Base-by-base conservation (phyloP, 2,888 invertebrate species). In the Microctonus aethiopoides region DNA sequence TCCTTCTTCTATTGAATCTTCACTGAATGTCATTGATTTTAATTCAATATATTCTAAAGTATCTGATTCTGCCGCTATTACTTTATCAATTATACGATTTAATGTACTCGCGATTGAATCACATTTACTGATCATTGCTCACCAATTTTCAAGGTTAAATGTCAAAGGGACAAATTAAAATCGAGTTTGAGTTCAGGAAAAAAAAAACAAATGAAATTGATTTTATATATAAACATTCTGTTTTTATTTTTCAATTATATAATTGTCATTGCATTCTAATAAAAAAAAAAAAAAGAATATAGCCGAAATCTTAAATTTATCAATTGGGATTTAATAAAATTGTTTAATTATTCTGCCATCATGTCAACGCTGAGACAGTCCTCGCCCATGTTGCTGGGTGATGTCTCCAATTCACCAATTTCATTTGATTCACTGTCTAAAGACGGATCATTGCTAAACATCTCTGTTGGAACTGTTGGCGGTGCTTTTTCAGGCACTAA, bases 401-500 rank as follows among this genome's bases (percentile, higher is more conserved):
- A 94, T 72, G 94, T 94, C 84, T 95, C 95, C 84, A 95, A 87
- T 76, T 90, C 90, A 3, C 89, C 89, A 72, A 94, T 90, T 83
- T 95, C 95, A 85, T 94, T 94, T 11, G 94, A 94, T 87, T 94
- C 95, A 86, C 95, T 95, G 87, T 95, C 95, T 60, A 95, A 87
- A 1, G 96, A 95, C 65, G 95, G 95, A 81, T 97, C 96, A 87
- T 96, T 96, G 87, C 96, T 96, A 83, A 97, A 97, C 93, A 97
- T 95, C 87, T 97, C 96, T 51, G 93, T 94, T 4, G 97, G 97
- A 32, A 97, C 94, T 11, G 95, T 95, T 0, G 95, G 93, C 0
- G 96, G 95, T 34, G 96, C 94, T 77, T 94, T 91, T 84, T 96
- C 96, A 1, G 94, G 94, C 74, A 94, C 89, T 74, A 95, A 88